Evolutionary conservation across 1,140 invertebrate genomes (phyloP).

Genomic region (Anthonomus grandis): DNA sequence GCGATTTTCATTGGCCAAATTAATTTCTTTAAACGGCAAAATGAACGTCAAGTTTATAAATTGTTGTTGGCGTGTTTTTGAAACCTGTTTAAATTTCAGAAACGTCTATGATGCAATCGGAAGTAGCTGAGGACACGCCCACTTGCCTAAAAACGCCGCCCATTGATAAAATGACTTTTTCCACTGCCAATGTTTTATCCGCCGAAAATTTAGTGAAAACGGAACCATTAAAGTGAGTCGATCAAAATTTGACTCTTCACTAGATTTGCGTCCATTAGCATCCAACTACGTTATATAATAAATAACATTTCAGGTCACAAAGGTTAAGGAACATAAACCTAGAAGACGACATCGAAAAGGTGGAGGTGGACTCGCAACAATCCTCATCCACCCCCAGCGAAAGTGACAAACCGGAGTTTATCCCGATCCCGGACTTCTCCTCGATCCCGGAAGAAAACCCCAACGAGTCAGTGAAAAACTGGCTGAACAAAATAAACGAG

Average conservation of each 20-base stretch:
- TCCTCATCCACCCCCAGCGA: conserved; percentile 35
- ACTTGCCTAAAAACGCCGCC: conserved; percentile 4
- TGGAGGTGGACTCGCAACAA: conserved; percentile 38
- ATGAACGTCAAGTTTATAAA: too few species aligned
- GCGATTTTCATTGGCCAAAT: too few species aligned
- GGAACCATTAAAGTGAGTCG: conserved; percentile 17
- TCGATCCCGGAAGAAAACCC: conserved; percentile 40
- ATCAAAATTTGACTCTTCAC: background rate
- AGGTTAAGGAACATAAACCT: conserved; percentile 37
- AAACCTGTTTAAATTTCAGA: too few species aligned
- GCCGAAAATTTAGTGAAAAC: conserved; percentile 10
- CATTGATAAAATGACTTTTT: conserved; percentile 22
- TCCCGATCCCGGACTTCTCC: conserved; percentile 18
- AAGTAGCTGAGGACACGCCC: conserved; percentile 17
- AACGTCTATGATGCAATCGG: conserved; percentile 22
- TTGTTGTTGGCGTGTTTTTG: too few species aligned
- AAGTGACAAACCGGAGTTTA: conserved; percentile 14
- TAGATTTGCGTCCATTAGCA: too few species aligned
- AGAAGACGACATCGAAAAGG: conserved; percentile 42
- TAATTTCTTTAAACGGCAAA: too few species aligned
- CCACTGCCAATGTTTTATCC: background rate
- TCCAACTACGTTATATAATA: too few species aligned
- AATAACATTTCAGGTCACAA: too few species aligned
- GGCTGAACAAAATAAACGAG: conserved; percentile 68
- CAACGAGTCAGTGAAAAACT: conserved; percentile 65